Conservation (phyloP, 2,888 invertebrate genomes). For the Dinocampus coccinellae region DNA sequence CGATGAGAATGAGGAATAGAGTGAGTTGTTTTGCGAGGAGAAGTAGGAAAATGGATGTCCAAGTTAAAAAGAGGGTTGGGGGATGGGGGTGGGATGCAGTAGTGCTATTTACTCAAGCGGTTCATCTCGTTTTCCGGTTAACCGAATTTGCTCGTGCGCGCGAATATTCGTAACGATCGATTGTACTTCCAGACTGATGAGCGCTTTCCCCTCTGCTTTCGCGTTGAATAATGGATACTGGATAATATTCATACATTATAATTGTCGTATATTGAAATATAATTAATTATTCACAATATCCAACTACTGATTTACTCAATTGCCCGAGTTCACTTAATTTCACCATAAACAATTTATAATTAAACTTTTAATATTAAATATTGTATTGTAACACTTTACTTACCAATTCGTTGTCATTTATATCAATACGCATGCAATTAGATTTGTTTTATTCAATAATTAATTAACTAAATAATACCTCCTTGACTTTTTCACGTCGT, state of each 20-base stretch:
- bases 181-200: constrained; percentile 31
- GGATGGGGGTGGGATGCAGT: background rate
- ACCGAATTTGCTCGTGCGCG: constrained; percentile 20
- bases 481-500: constrained; percentile 67
- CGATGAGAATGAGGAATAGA: background rate
- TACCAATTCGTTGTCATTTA: too few species aligned
- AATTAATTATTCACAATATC: constrained; percentile 10
- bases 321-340: background rate
- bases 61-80: too few species aligned
- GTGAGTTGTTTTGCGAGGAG: too few species aligned
- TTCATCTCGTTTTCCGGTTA: constrained; percentile 36
- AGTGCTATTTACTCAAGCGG: constrained; percentile 27
- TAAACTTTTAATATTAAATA: background rate
- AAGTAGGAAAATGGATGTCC: too few species aligned
- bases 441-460: constrained; percentile 4
- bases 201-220: constrained; percentile 17
- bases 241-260: constrained; percentile 10
- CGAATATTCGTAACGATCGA: constrained; percentile 27
- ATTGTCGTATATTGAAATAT: constrained; percentile 1
- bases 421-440: background rate
- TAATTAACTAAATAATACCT: constrained; percentile 53
- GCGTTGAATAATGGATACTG: constrained; percentile 12
- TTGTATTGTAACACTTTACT: too few species aligned
- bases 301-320: background rate
- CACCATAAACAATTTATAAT: background rate